Percentiles rank a stretch among this genome's conserved stretches.
Evolutionary conservation across 2,113 vertebrate species (phyloP).

Genomic region (Dasyprocta punctata): DNA sequence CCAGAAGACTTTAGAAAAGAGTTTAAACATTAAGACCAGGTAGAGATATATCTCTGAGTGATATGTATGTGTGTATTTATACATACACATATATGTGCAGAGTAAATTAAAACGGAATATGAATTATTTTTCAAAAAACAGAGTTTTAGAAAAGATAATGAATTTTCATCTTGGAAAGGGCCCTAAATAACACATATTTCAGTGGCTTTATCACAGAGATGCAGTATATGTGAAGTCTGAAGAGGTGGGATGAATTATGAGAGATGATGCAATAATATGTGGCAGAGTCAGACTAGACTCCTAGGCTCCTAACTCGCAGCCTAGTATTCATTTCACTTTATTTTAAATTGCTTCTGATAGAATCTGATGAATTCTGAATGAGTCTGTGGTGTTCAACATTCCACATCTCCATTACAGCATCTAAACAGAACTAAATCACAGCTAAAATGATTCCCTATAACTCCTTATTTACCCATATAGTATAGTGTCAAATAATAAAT

Average conservation of each 20-base stretch:
- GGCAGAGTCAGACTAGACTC: not conserved
- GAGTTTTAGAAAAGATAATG: not conserved
- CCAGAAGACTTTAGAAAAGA: not conserved
- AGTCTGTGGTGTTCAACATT: not conserved
- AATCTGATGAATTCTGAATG: not conserved
- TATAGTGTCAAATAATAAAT: constrained; percentile 62
- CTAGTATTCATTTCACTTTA: not conserved
- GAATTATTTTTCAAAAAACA: not conserved
- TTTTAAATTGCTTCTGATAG: not conserved
- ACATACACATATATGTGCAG: not conserved
- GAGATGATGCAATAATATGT: not conserved
- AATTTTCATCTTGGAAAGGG: not conserved
- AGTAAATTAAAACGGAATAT: not conserved
- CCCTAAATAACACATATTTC: not conserved
- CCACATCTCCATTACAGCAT: not conserved
- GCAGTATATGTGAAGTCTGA: not conserved
- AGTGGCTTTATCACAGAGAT: not conserved
- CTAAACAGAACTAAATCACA: constrained; percentile 22
- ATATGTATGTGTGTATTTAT: not conserved
- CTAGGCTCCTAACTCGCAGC: not conserved
- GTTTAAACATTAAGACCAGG: not conserved
- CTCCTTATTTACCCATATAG: constrained; percentile 63
- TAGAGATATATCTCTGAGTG: not conserved
- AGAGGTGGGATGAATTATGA: not conserved
- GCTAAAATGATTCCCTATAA: not conserved